Base-by-base conservation (phyloP, 2,888 invertebrate genomes). In the Leistus spinibarbis region DNA sequence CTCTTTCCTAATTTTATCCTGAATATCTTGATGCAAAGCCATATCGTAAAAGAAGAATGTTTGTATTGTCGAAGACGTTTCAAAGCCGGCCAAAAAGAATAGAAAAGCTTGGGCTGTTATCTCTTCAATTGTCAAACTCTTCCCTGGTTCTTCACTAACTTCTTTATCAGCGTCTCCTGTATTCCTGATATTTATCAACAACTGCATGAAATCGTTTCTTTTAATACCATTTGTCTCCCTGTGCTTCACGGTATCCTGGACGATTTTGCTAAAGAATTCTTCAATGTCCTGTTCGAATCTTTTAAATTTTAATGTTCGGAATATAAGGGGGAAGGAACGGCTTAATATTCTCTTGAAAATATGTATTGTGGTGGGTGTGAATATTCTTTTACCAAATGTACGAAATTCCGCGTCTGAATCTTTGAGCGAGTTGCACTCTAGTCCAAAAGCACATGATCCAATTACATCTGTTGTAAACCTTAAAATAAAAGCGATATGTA, bases 151-250 rank as follows among this genome's bases (percentile, higher is more conserved):
- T 4, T 63, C 23, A 1, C 54, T 57, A 1, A n/a, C n/a, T 19
- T 9, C 17, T n/a, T 57, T 57, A 54, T 67, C 63, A 27, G 40
- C 68, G 1, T 54, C 63, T 1, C 71, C 64, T 4, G 69, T 65
- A 16, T 78, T 81, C 76, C 76, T 78, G 64, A 79, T 77, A 20
- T 83, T 82, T 4, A 84, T 78, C 78, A 85, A 79, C n/a, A 84
- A 70, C 54, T 86, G 84, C 2, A 87, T 77, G 71, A 85, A 86
- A 76, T 87, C 83, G 7, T 82, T 81, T 23, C 85, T 54, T 80
- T 80, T 65, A 20, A 78, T 4, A 3, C 77, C 64, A 63, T 67
- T 66, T 77, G 78, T 13, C 60, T 81, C 79, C 20, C 83, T 75
- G 22, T 79, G 76, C 16, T 78, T 64, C 2, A 82, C 79, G 0